These are phyloP conservation scores for Theonella swinhoei DNA, from an alignment of 37 sponge, comb jelly and placozoan genomes.

Conservation along the genomic window DNA sequence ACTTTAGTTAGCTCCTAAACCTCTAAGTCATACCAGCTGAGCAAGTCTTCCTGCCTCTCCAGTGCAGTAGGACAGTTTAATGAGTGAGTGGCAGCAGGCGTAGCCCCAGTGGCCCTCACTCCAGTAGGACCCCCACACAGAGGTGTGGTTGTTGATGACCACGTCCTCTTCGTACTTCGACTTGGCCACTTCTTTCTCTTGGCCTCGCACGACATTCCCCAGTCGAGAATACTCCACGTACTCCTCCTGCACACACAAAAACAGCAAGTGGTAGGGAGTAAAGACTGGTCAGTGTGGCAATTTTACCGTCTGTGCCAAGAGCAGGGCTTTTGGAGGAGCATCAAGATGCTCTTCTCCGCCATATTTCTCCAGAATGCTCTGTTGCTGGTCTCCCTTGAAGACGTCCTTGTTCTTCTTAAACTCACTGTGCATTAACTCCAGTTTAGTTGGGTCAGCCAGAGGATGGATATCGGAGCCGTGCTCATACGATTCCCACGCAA, in stretches of 20 bases:
- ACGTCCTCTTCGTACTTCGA: slow-evolving; percentile 96
- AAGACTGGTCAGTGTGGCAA: neutral
- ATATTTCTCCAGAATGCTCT: slow-evolving; percentile 84
- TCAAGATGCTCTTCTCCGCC: slow-evolving; percentile 97
- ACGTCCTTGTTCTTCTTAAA: slow-evolving; percentile 82
- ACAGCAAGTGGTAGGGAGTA: neutral
- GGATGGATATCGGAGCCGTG: slow-evolving; percentile 94
- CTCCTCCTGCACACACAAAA: slow-evolving; percentile 72
- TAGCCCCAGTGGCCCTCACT: slow-evolving; percentile 92
- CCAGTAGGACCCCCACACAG: slow-evolving; percentile 99
- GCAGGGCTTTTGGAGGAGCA: slow-evolving; percentile 91
- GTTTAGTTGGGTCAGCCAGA: slow-evolving; percentile 96
- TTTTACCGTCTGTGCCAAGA: slow-evolving; percentile 85
- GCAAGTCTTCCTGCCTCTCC: slow-evolving; percentile 83
- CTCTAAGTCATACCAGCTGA: slow-evolving; percentile 32
- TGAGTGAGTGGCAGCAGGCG: slow-evolving; percentile 89
- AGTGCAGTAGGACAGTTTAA: slow-evolving; percentile 93
- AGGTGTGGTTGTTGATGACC: slow-evolving; percentile 87
- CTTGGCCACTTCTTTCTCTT: slow-evolving; percentile 93
- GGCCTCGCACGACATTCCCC: slow-evolving; percentile 90
- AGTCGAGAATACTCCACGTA: slow-evolving; percentile 95
- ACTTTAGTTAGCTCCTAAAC: neutral
- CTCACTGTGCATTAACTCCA: slow-evolving; percentile 90
- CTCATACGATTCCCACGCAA: slow-evolving; percentile 98
- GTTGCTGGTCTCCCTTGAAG: slow-evolving; percentile 80